These are phyloP conservation scores for Campopleginae sp. DNA, from an alignment of 2,888 invertebrate genomes.

Conservation along the genomic window DNA sequence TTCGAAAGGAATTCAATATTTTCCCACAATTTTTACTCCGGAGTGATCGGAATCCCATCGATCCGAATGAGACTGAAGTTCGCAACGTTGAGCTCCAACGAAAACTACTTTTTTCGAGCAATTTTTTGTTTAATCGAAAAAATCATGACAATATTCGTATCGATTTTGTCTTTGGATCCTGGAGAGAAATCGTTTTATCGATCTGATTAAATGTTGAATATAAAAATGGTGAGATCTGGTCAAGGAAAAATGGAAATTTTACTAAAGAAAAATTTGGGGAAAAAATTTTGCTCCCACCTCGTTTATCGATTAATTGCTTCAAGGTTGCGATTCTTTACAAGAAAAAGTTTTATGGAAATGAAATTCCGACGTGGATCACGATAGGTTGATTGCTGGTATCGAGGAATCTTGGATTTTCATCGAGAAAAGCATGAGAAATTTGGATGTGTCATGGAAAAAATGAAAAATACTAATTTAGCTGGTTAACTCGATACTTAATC, in stretches of 20 bases:
- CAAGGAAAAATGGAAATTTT: too few relatives aligned
- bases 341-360: background rate
- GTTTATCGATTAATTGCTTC: background rate
- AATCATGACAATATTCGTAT: too few relatives aligned
- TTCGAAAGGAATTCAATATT: background rate
- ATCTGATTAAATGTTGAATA: too few relatives aligned
- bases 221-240: too few relatives aligned
- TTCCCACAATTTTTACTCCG: too few relatives aligned
- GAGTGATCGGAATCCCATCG: background rate
- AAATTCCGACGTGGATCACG: background rate
- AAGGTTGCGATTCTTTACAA: background rate
- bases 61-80: too few relatives aligned
- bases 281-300: background rate
- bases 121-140: too few relatives aligned
- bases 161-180: too few relatives aligned
- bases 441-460: background rate
- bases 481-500: slow-evolving; percentile 23
- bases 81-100: too few relatives aligned
- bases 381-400: background rate
- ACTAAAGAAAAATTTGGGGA: background rate
- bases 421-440: background rate
- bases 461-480: background rate
- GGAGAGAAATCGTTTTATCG: too few relatives aligned
- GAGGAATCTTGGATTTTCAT: background rate
- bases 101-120: too few relatives aligned